A percentile compares a stretch with the other conserved stretches of the same genome.
These are phyloP conservation scores for Hozukius guyotensis DNA, from an alignment of 2,797 vertebrate species.

Conservation along the genomic window DNA sequence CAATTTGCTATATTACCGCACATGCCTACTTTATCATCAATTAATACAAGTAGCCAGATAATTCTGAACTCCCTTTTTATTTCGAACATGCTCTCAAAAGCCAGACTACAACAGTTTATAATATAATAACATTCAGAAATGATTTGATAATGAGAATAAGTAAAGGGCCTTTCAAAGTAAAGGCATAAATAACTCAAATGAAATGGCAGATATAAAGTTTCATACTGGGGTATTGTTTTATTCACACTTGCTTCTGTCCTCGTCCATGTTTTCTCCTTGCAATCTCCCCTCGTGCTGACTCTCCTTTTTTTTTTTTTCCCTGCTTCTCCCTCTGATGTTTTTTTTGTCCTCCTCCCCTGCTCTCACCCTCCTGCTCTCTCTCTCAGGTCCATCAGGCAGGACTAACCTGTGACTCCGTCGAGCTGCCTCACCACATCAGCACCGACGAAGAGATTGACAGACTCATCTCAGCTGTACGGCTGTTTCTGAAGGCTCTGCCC, in stretches of 20 bases:
- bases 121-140: not conserved
- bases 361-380: not conserved
- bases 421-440: slow-evolving; percentile 96
- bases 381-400: slow-evolving; percentile 95
- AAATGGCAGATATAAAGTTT: not conserved
- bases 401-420: slow-evolving; percentile 92
- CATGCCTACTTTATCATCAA: too few relatives aligned
- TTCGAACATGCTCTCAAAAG: too few relatives aligned
- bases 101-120: too few relatives aligned
- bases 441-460: slow-evolving; percentile 87
- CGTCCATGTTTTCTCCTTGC: not conserved
- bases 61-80: too few relatives aligned
- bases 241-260: not conserved
- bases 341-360: not conserved
- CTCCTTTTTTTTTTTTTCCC: not conserved
- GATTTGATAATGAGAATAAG: not conserved
- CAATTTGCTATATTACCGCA: too few relatives aligned
- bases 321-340: not conserved
- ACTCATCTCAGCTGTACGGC: slow-evolving; percentile 82
- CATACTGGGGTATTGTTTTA: not conserved
- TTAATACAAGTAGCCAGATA: too few relatives aligned
- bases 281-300: not conserved
- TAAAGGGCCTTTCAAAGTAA: not conserved
- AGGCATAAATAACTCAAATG: not conserved
- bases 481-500: slow-evolving; percentile 85